A percentile compares a stretch with the other conserved stretches of the same genome.
phyloP scores from a whole-genome alignment of 2,888 invertebrate species.

The Aspidiotus rigidus region DNA sequence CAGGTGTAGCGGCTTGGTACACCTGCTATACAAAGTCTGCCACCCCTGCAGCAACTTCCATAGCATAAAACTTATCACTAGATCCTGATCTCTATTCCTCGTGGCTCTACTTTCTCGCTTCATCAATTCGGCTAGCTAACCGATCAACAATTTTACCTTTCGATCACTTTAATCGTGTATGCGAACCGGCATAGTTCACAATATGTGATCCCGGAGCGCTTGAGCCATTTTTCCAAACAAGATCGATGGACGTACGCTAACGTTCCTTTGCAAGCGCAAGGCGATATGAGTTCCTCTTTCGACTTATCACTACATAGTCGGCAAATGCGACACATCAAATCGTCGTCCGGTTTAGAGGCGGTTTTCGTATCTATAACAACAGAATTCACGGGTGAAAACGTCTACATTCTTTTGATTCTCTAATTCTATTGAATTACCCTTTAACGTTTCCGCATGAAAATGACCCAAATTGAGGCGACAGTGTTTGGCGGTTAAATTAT shows the following conservation, averaged over 20 bases:
- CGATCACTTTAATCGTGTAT: conserved; percentile 25
- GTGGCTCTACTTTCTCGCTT: too few species aligned
- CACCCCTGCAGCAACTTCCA: too few species aligned
- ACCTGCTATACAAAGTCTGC: too few species aligned
- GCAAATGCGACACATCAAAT: conserved; percentile 26
- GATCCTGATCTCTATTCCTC: too few species aligned
- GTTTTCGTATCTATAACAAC: background rate
- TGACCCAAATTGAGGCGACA: too few species aligned
- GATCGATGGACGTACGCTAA: conserved; percentile 22
- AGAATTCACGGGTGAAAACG: too few species aligned
- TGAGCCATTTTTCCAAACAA: conserved; percentile 28
- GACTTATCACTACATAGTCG: conserved; percentile 16
- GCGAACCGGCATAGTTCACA: conserved; percentile 27
- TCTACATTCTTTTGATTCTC: too few species aligned
- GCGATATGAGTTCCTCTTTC: conserved; percentile 23
- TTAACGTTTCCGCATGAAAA: too few species aligned
- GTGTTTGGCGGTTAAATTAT: background rate
- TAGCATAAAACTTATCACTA: too few species aligned
- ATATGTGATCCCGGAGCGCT: conserved; percentile 24
- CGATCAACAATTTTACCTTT: conserved; percentile 19
- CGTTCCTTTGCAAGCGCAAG: conserved; percentile 25
- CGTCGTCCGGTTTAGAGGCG: conserved; percentile 14
- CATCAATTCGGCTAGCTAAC: too few species aligned
- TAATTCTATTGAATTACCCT: too few species aligned
- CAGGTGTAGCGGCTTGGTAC: too few species aligned